Evolutionary conservation across 1,140 invertebrate genomes (phyloP).

Genomic region (Laupala kohalensis): DNA sequence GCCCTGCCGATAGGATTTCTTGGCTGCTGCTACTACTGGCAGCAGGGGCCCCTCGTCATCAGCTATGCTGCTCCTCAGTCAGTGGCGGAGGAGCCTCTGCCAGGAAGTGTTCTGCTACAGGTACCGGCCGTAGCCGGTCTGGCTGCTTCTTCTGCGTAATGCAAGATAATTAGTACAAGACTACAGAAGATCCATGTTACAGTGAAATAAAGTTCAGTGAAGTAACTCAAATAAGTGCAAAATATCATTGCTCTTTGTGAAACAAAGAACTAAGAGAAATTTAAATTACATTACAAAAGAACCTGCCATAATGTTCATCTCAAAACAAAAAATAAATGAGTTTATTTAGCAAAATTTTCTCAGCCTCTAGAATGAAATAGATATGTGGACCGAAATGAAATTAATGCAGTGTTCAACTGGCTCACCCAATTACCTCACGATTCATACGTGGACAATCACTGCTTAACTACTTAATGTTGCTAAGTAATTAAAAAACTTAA

Average conservation of each 20-base stretch:
- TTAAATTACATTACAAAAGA: not conserved
- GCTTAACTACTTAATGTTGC: no score
- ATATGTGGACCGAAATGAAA: no score
- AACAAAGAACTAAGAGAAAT: not conserved
- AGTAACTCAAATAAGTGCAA: no score
- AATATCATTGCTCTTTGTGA: no score
- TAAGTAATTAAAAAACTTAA: no score
- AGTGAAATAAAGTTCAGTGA: not conserved
- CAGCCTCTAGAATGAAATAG: no score
- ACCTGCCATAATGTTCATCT: not conserved
- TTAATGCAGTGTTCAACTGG: no score
- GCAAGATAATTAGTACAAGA: not conserved
- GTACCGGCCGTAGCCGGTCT: slow-evolving; percentile 54
- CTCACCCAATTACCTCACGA: no score
- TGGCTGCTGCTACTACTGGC: slow-evolving; percentile 11
- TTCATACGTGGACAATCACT: no score
- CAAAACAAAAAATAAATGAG: no score
- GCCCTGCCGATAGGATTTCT: slow-evolving; percentile 7
- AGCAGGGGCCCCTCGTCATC: slow-evolving; percentile 10
- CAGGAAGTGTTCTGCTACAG: slow-evolving; percentile 53
- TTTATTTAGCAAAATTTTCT: no score
- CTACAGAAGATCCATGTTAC: not conserved
- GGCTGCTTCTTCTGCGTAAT: slow-evolving; percentile 56
- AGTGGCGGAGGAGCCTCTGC: slow-evolving; percentile 1
- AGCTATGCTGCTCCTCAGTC: slow-evolving; percentile 11